Evolutionary conservation across 2,888 invertebrate species (phyloP), one percentile per base, ranked within the genome.

Genomic region (Eugnorisma glareosa): DNA sequence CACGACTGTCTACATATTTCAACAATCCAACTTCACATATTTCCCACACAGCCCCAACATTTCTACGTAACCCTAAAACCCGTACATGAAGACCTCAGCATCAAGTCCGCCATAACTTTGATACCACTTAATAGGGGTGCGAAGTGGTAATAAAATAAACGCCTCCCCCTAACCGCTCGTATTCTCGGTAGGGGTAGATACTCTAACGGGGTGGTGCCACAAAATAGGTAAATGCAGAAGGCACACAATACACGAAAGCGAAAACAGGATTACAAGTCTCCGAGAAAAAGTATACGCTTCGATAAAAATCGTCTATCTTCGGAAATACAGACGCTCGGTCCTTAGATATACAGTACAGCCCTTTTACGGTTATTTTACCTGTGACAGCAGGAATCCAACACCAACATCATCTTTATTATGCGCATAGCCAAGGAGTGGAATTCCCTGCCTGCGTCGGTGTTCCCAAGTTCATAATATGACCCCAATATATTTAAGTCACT

Each of bases 131-230:
- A 87, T 86, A 81, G 79, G 75, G 82, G 79, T 78, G 88, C 68
- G 75, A 87, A 87, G 82, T 87, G 69, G 70, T 81, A 71, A 81
- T 87, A 84, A 87, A 87, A 87, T 86, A 87, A 87, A 87, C 82
- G 84, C 67, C 73, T 67, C 66, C 70, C 77, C 73, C 74, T 48
- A 28, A 45, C 67, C 73, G 24, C 28, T 48, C 28, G 28, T 18
- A 6, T 43, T 40, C 37, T 59, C 35, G 11, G 70, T 31, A 40
- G n/a, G 72, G 67, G 71, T 77, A 75, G 63, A 64, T 31, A 80
- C 79, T 81, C 28, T 21, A 66, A 64, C 28, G 57, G 68, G 80
- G 54, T 64, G 59, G 43, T n/a, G 8, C n/a, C 79, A 61, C 21
- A 0, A 8, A 2, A 21, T 1, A 72, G 8, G 35, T 51, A 2